Base-by-base conservation (phyloP, 1,140 invertebrate genomes). In the Orius laevigatus region DNA sequence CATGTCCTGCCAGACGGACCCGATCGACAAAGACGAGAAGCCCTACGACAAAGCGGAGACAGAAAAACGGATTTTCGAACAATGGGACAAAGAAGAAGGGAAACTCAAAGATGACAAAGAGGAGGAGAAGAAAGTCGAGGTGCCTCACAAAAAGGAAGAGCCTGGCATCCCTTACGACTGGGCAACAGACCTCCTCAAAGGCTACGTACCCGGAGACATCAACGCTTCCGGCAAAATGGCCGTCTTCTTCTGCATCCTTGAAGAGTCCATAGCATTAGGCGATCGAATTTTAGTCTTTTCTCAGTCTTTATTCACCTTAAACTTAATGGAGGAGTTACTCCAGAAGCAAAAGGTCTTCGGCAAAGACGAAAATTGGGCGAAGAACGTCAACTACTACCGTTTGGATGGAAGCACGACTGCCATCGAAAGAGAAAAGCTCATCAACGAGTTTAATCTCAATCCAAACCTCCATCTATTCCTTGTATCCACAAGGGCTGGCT, bases 241-340 rank as follows among this genome's bases (percentile, higher is more conserved):
- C 51, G 71, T 98, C 18, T 80, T 97, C 53, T 91, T 98, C 62
- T 84, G 81, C 48, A 87, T 99, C 41, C 70, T 99, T 5, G 79
- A 90, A 55, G 84, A 96, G 65, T 84, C 87, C 53, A 78, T 95
- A 31, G 67, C 70, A 46, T 58, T 86, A 25, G 88, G 88, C 2
- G 94, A 98, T 67, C 78, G 93, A 49, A 70, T 98, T 15, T 70
- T 98, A n/a, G 74, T 98, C 2, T 98, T 99, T 62, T 96, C 91
- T 58, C 93, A 96, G 63, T 95, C 89, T 58, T 71, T 98, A 9
- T 84, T 95, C 53, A 98, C 94, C 0, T 66, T 99, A 36, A 89
- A 94, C 74, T 70, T 97, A n/a, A 86, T 99, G 52, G 95, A 99
- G 73, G 82, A 92, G 55, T 95, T 93, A 63, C 70, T 98, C 32